Base-by-base conservation (phyloP, 2,113 vertebrate species). In the Phrynocephalus versicolor region DNA sequence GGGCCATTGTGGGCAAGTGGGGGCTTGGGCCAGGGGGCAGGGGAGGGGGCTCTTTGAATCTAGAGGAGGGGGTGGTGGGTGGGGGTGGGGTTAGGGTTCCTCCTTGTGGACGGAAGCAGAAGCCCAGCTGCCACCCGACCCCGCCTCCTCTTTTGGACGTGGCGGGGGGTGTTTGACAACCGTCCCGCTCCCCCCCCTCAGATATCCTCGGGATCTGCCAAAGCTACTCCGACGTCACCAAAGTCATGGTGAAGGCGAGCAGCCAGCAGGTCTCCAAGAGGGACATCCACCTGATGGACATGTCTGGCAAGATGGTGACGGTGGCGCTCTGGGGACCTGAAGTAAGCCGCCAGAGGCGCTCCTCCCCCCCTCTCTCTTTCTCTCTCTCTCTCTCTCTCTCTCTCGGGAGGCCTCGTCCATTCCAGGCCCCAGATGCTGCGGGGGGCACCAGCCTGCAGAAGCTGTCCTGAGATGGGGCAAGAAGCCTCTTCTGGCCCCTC, bases 161-260 rank as follows among this genome's bases (percentile, higher is more conserved):
- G n/a, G n/a, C n/a, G n/a, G n/a, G n/a, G 77, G 4, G 81, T 81
- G 83, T 37, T 78, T 69, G 51, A 77, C 67, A 84, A n/a, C 89
- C 87, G 79, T 16, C 23, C 79, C 93, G 33, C 81, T 85, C 92
- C 55, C 87, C 70, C 91, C 95, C n/a, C n/a, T 62, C 95, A 99
- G 99, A 99, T 94, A 96, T 99, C 85, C 98, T 99, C 73, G 99
- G 98, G 45, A 95, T 99, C 93, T 99, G 98, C 88, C 99, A 98
- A 94, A 97, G 92, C 87, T 98, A 95, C 58, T 98, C 98, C 23
- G 98, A 99, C 77, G 92, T 97, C 88, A 96, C 95, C n/a, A 98
- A 97, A 90, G 96, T 99, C 88, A 97, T 90, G 33, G 96, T 98
- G 81, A 99, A 97, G 94, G 88, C 97, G 64, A 98, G 89, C 96